Percentiles rank a stretch among this genome's conserved stretches.
phyloP scores from a whole-genome alignment of 1,140 invertebrate species.

The Drosophila busckii region DNA sequence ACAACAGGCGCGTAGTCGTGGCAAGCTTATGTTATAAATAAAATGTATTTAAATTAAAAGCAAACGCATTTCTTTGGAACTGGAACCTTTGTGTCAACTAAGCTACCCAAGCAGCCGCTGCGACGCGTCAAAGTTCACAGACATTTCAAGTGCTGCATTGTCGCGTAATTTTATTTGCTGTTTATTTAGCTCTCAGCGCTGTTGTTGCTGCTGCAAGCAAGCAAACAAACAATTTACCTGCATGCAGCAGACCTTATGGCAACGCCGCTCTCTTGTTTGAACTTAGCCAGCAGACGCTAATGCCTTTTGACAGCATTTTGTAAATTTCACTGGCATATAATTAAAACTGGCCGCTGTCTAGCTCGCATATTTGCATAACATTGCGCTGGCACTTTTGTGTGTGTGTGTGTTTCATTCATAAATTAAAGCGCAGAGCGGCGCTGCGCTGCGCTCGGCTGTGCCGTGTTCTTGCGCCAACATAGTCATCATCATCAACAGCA shows the following conservation, averaged over 20 bases:
- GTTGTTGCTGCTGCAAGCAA: constrained; percentile 11
- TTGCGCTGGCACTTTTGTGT: neutral
- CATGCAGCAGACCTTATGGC: constrained; percentile 11
- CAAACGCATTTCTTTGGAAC: too few relatives aligned
- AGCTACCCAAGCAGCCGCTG: too few relatives aligned
- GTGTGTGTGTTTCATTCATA: constrained; percentile 41
- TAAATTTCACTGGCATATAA: constrained; percentile 54
- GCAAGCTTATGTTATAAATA: too few relatives aligned
- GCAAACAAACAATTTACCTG: constrained; percentile 21
- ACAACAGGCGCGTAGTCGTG: too few relatives aligned
- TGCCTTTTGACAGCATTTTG: constrained; percentile 29
- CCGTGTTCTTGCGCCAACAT: neutral
- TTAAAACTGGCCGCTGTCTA: constrained; percentile 30
- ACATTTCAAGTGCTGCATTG: constrained; percentile 63
- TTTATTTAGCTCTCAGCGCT: constrained; percentile 14
- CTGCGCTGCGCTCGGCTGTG: constrained; percentile 6
- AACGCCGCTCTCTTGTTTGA: constrained; percentile 10
- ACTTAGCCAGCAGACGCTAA: constrained; percentile 16
- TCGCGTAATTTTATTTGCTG: constrained; percentile 56
- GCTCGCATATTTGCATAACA: constrained; percentile 25
- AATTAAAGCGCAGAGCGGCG: constrained; percentile 31
- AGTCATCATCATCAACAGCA: constrained; percentile 10
- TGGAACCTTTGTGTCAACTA: too few relatives aligned
- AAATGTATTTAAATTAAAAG: too few relatives aligned
- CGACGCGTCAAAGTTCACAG: constrained; percentile 54